Base-by-base conservation (phyloP, 2,888 invertebrate genomes). In the Anodontia alba region DNA sequence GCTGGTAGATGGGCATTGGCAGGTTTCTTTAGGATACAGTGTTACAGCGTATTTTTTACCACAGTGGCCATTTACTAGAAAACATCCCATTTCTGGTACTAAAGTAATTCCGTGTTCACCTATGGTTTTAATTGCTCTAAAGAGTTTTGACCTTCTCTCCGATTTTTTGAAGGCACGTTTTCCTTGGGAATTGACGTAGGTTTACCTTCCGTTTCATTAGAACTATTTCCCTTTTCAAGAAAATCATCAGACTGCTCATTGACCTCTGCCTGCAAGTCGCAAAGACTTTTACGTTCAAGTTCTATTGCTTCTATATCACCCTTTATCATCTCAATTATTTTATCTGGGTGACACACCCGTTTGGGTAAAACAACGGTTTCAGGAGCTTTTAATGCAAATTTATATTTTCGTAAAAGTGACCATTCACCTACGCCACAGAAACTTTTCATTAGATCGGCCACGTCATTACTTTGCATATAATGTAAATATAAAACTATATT, bases 401-500 rank as follows among this genome's bases (percentile, higher is more conserved):
- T 38, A 15, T 68, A 68, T 5, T 31, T 57, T 23, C 17, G 1
- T 51, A 20, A 31, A 10, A 69, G 49, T 15, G 38, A 12, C 69
- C 26, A 46, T 42, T 66, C 43, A 26, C 62, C 36, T 66, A 62
- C 66, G 1, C 66, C 73, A 38, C 73, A 73, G 23, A 73, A 73
- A 10, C 62, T 62, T 12, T n/a, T 12, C 17, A 62, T 29, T 54
- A 76, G 31, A 43, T 69, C 70, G 20, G 17, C 31, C 5, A 76
- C 26, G 31, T 69, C 76, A 49, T 73, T 73, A 15, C 51, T 31
- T 29, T 76, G 76, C 29, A 76, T 26, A 26, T 76, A 69, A 38
- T 69, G 0, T 23, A 79, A 70, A 8, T 72, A 76, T 12, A 80
- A 43, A 23, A 72, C 80, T 10, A 80, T 69, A 54, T 54, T 54